These are phyloP conservation scores for Aradophagus sp. DNA, from an alignment of 1,140 invertebrate species.

Conservation along the genomic window DNA sequence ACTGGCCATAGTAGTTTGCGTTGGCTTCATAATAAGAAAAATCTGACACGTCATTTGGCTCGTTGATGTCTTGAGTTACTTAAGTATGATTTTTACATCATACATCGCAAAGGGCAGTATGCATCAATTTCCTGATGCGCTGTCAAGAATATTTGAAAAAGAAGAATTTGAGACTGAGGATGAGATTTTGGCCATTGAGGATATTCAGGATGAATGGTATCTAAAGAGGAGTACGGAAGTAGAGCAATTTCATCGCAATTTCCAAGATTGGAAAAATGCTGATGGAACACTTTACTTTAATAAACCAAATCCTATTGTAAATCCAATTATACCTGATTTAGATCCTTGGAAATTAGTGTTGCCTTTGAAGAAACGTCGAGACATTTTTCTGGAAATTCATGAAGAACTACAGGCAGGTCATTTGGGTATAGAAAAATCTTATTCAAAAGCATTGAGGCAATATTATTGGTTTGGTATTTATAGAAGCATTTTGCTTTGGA, in stretches of 20 bases:
- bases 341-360: slow-evolving; percentile 54
- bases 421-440: slow-evolving; percentile 48
- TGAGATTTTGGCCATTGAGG: too few species aligned
- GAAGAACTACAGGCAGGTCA: too few species aligned
- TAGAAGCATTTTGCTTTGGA: background rate
- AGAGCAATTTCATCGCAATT: slow-evolving; percentile 10
- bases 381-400: slow-evolving; percentile 36
- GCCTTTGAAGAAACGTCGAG: slow-evolving; percentile 23
- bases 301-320: slow-evolving; percentile 9
- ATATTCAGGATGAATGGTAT: too few species aligned
- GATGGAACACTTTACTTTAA: slow-evolving; percentile 26
- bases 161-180: too few species aligned
- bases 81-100: background rate
- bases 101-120: slow-evolving; percentile 5
- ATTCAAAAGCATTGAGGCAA: background rate
- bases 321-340: too few species aligned
- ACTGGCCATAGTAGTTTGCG: slow-evolving; percentile 74
- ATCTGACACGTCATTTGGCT: slow-evolving; percentile 64
- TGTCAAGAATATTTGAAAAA: too few species aligned
- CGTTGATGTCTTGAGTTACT: slow-evolving; percentile 68
- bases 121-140: slow-evolving; percentile 19
- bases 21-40: slow-evolving; percentile 73
- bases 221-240: slow-evolving; percentile 2
- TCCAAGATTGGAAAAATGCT: slow-evolving; percentile 24
- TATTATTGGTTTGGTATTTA: slow-evolving; percentile 62